Base-by-base conservation (phyloP, 2,113 vertebrate genomes). In the Odontophorus gujanensis region DNA sequence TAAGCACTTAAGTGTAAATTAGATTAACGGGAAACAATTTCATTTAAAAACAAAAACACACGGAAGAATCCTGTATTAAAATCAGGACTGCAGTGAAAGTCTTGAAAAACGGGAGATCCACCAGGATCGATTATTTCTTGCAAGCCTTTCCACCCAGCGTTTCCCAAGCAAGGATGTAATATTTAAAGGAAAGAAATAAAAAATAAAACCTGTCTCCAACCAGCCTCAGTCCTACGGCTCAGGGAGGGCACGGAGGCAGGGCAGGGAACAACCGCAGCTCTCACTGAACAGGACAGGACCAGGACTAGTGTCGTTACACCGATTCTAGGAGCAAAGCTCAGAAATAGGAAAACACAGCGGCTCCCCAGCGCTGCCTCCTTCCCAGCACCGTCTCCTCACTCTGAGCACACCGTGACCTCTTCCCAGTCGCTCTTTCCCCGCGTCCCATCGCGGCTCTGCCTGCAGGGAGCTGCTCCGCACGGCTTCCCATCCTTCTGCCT, bases 401-500 rank as follows among this genome's bases (percentile, higher is more conserved):
- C 32, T 47, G 19, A 15, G 28, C 22, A 32, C 21, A 6, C 0
- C 3, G 16, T 2, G 32, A 47, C 6, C 30, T 20, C 20, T 43
- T 48, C 62, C 89, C 75, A 81, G 11, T 40, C 40, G 40, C 40
- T 40, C 40, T n/a, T n/a, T n/a, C n/a, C n/a, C n/a, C n/a, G n/a
- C 25, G 32, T 0, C 0, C 42, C 63, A 7, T 43, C 76, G 65
- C 21, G 47, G 18, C 7, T 2, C 5, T 11, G 25, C 48, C 6
- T 26, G 51, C 13, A 40, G 36, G 47, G 66, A 75, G 17, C 48
- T 36, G 81, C 73, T 55, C 45, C 34, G 5, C 7, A 12, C 7
- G 0, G 6, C 0, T 48, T 65, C 28, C 43, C 51, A 80, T 61
- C 53, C 15, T 12, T 12, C 51, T 26, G 1, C 2, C 51, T 59